Base-by-base conservation (phyloP, 2,888 invertebrate species). In the Amiota mariae region DNA sequence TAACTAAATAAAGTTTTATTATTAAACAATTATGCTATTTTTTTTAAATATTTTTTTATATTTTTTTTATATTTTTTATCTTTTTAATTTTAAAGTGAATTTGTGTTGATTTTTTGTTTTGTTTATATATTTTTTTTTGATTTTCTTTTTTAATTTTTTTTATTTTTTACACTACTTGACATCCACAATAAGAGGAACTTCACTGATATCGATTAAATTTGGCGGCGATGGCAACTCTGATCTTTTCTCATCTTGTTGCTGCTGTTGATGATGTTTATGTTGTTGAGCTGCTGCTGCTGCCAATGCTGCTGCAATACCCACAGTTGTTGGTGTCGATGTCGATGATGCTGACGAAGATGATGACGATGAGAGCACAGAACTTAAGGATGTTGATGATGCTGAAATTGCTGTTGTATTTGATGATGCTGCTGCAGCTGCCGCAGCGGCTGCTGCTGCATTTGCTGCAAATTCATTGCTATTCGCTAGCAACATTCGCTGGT, bases 171-270 rank as follows among this genome's bases (percentile, higher is more conserved):
- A 85, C 88, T 89, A 89, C 88, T 89, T 89, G 88, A 89, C 90
- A 89, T 89, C 89, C 86, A 89, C 89, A 86, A 89, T 87, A 83
- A 89, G 88, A 88, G 89, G 88, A 88, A 89, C 89, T 87, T 89
- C 90, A 81, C 87, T 89, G 87, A 88, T 89, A 88, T 90, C 89
- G 84, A 89, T 89, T 86, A 89, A 85, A 88, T 88, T 89, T 84
- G 89, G 88, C 83, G 89, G 88, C 82, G 88, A 87, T 83, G 86
- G 79, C 80, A 84, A 78, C 80, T 79, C 72, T 74, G 70, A 71
- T 56, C 75, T 75, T 78, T 78, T 57, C 63, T 79, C 74, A 36
- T 75, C 72, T 49, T 79, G 77, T 75, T 80, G 79, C 75, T 82
- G 81, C 73, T 82, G 81, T 70, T 82, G 81, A 71, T 63, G 79